Percentiles rank a stretch among this genome's conserved stretches.
phyloP scores from a whole-genome alignment of 1,140 invertebrate genomes.

The Drosophila erecta region DNA sequence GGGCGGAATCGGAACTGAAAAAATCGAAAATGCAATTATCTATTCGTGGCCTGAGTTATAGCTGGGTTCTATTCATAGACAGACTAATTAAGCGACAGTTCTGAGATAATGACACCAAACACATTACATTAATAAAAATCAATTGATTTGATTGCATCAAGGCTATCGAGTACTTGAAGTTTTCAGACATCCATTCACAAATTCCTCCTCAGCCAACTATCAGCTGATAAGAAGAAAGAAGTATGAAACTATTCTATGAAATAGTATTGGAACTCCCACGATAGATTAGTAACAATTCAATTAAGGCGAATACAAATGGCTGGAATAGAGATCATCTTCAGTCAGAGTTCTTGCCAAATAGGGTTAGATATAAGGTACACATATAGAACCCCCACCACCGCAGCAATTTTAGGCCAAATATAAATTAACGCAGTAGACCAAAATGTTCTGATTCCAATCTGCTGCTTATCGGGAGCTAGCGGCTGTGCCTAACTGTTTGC shows the following conservation, averaged over 20 bases:
- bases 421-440: slow-evolving; percentile 21
- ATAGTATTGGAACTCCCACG: not conserved
- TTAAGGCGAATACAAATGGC: not conserved
- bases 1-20: slow-evolving; percentile 23
- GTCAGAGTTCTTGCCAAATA: no score
- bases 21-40: slow-evolving; percentile 62
- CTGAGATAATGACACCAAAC: not conserved
- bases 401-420: slow-evolving; percentile 5
- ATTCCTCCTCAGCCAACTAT: slow-evolving; percentile 4
- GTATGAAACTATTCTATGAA: not conserved
- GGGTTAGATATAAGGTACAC: not conserved
- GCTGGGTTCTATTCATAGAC: slow-evolving; percentile 4
- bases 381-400: not conserved
- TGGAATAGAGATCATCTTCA: not conserved
- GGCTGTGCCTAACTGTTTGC: slow-evolving; percentile 44
- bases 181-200: slow-evolving; percentile 18
- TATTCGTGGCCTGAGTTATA: slow-evolving; percentile 24
- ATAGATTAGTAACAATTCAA: slow-evolving; percentile 6
- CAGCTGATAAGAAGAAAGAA: slow-evolving; percentile 15
- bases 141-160: not conserved
- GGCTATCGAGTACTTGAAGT: not conserved
- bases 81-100: not conserved
- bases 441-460: slow-evolving; percentile 44
- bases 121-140: not conserved
- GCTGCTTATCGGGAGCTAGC: slow-evolving; percentile 34